These are phyloP conservation scores for Poecile atricapillus DNA, from an alignment of 2,113 vertebrate species.

Conservation along the genomic window DNA sequence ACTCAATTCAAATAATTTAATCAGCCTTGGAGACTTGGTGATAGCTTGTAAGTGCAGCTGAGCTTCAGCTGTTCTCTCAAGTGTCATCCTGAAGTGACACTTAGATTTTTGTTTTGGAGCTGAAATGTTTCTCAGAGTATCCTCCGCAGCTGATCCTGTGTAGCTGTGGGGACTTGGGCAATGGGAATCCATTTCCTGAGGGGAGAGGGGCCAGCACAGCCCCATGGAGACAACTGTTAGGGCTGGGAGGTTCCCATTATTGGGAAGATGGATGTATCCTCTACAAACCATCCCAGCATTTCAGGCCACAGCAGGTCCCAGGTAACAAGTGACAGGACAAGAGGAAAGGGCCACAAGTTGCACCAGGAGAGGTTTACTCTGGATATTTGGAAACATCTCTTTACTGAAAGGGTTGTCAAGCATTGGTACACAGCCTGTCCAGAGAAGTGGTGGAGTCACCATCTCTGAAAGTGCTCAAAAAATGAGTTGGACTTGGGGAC, in stretches of 20 bases:
- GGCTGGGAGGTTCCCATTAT: not conserved
- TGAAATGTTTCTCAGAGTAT: not conserved
- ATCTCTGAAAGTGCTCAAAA: not conserved
- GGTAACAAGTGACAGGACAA: not conserved
- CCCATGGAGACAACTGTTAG: not conserved
- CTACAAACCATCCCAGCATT: not conserved
- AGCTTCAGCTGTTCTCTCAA: slow-evolving; percentile 7
- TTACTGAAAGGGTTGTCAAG: not conserved
- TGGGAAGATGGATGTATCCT: not conserved
- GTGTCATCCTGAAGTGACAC: not conserved
- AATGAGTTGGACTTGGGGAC: no score
- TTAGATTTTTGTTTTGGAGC: not conserved
- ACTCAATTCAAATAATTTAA: not conserved
- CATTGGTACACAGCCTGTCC: not conserved
- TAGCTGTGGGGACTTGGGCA: not conserved
- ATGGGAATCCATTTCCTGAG: not conserved
- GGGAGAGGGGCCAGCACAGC: slow-evolving; percentile 2
- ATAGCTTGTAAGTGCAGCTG: not conserved
- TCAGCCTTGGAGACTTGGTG: not conserved
- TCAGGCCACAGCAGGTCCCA: not conserved
- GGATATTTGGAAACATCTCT: not conserved
- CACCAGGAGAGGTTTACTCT: not conserved
- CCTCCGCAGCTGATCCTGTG: not conserved
- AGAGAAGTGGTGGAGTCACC: not conserved
- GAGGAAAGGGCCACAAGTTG: not conserved